These are phyloP conservation scores for Phortica magna DNA, from an alignment of 2,888 invertebrate genomes.

Conservation along the genomic window DNA sequence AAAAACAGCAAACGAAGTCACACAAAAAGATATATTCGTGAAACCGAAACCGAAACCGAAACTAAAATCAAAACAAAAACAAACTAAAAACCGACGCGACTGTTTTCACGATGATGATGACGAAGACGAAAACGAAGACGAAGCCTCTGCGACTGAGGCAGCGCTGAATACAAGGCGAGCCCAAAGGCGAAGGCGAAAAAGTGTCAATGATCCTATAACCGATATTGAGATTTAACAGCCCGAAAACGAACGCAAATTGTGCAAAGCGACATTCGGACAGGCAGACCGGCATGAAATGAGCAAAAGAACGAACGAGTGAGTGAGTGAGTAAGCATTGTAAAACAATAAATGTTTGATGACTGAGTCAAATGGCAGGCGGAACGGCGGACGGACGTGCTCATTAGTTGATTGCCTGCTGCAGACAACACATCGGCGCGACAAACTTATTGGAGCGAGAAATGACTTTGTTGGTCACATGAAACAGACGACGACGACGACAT, in stretches of 20 bases:
- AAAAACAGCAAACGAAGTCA: constrained; percentile 50
- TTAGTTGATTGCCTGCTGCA: constrained; percentile 17
- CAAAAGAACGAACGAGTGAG: not conserved
- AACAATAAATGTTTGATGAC: constrained; percentile 30
- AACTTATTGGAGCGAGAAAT: constrained; percentile 33
- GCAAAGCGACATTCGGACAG: constrained; percentile 20
- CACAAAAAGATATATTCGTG: not conserved
- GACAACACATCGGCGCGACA: constrained; percentile 32
- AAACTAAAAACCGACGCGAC: constrained; percentile 30
- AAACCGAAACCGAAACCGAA: constrained; percentile 29
- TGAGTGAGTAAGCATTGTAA: constrained; percentile 2
- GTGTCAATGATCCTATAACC: constrained; percentile 72
- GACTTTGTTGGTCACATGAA: constrained; percentile 1
- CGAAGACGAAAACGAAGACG: not conserved
- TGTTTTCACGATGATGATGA: constrained; percentile 33
- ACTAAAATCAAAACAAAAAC: constrained; percentile 33
- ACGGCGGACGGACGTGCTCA: not conserved
- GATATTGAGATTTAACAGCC: constrained; percentile 60
- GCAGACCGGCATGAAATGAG: not conserved
- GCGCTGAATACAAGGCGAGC: constrained; percentile 44
- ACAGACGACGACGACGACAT: not conserved
- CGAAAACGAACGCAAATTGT: constrained; percentile 38
- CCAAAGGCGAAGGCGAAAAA: constrained; percentile 45
- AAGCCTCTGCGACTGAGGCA: not conserved
- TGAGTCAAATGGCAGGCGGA: constrained; percentile 21